Evolutionary conservation across 2,113 vertebrate genomes (phyloP), one percentile per base, ranked within the genome.

Genomic region (Osmerus mordax): DNA sequence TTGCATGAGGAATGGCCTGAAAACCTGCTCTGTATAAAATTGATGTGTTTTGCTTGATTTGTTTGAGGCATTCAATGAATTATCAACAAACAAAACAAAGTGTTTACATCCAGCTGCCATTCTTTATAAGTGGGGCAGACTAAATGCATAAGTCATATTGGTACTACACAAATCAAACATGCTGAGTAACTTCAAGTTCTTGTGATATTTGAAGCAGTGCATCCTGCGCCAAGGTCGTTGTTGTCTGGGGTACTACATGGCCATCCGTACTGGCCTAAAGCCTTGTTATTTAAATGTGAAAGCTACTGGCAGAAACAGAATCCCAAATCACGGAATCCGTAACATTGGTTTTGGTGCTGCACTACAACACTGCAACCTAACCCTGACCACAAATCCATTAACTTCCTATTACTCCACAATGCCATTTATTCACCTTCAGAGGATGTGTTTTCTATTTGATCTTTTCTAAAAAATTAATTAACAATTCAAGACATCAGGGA

Each of bases 391-490:
- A 11, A 47, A 47, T 47, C 41, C 41, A 47, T 47, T 2, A 36
- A 36, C 32, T 36, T 8, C 32, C 32, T 36, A 6, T 47, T 1
- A 47, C 41, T 47, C 41, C 41, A 11, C 12, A 11, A 47, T 47
- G 7, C 9, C 41, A 47, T 47, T 47, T 47, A 47, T 47, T 47
- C 36, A 74, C 69, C 56, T 62, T 61, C 41, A 64, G 36, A 69
- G 32, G 72, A 25, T 67, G 47, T 58, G 60, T 7, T 68, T 5
- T 2, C 16, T 25, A 41, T 59, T 41, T 60, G 12, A 15, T 70
- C 64, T 72, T 32, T 32, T 36, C 41, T 52, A 2, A 63, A 79
- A 77, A 56, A 55, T n/a, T 18, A 69, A 73, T 78, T 4, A 74
- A 7, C 3, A 55, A 63, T 73, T 75, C 67, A 19, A 41, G 18